These are phyloP conservation scores for Volucella inflata DNA, from an alignment of 2,888 invertebrate genomes.

Conservation along the genomic window DNA sequence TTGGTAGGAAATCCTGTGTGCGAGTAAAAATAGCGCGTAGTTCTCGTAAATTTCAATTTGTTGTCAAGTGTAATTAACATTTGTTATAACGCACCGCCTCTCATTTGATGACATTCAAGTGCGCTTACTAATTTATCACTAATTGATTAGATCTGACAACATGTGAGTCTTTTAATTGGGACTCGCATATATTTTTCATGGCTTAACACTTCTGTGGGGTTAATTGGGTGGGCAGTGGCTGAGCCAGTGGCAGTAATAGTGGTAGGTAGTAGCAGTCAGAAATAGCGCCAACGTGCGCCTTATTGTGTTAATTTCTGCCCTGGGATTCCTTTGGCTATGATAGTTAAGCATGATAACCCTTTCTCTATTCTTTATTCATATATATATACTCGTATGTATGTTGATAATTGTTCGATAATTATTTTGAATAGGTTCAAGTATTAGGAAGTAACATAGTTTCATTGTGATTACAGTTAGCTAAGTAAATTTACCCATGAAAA, in stretches of 20 bases:
- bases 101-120: slow-evolving; percentile 71
- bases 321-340: slow-evolving; percentile 68
- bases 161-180: slow-evolving; percentile 73
- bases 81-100: slow-evolving; percentile 71
- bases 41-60: slow-evolving; percentile 56
- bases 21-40: slow-evolving; percentile 25
- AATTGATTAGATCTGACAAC: slow-evolving; percentile 74
- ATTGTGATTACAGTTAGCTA: slow-evolving; percentile 47
- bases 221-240: slow-evolving; percentile 38
- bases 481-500: slow-evolving; percentile 60
- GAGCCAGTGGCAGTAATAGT: neutral
- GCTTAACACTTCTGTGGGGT: slow-evolving; percentile 46
- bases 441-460: slow-evolving; percentile 31
- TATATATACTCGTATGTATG: neutral
- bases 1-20: neutral
- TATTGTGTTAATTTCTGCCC: slow-evolving; percentile 69
- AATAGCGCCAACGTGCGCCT: slow-evolving; percentile 13
- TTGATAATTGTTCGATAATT: slow-evolving; percentile 71
- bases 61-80: slow-evolving; percentile 68
- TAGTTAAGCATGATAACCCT: slow-evolving; percentile 69
- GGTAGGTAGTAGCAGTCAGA: too few species aligned
- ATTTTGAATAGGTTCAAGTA: slow-evolving; percentile 34
- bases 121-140: slow-evolving; percentile 72
- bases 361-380: slow-evolving; percentile 12
- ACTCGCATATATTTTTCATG: slow-evolving; percentile 48